Percentiles rank a stretch among this genome's conserved stretches.
These are phyloP conservation scores for Heterotilapia buettikoferi DNA, from an alignment of 2,113 vertebrate species.

Conservation along the genomic window DNA sequence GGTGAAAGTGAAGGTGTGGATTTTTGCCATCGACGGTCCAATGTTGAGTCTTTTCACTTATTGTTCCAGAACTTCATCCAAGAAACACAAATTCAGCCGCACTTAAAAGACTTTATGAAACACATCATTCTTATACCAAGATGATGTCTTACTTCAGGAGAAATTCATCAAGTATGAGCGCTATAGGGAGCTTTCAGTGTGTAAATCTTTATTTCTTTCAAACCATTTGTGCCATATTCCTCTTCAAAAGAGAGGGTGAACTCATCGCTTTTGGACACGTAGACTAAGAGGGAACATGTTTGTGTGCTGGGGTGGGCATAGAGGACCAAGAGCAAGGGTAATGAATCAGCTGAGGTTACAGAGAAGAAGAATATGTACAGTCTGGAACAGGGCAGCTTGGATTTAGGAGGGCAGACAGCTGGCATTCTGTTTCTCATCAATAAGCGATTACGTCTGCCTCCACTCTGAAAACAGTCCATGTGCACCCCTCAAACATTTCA, in stretches of 20 bases:
- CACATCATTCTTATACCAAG: not conserved
- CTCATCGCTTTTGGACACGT: not conserved
- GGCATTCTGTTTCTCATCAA: slow-evolving; percentile 19
- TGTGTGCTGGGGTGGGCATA: not conserved
- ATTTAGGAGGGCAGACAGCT: slow-evolving; percentile 1
- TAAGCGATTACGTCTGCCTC: slow-evolving; percentile 4
- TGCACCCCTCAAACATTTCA: slow-evolving; percentile 4
- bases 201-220: slow-evolving; percentile 2
- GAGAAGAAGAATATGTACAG: slow-evolving; percentile 13
- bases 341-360: slow-evolving; percentile 39
- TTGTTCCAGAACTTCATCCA: slow-evolving; percentile 11
- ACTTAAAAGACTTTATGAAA: slow-evolving; percentile 19
- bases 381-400: not conserved
- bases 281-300: slow-evolving; percentile 13
- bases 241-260: not conserved
- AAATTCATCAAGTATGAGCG: slow-evolving; percentile 8
- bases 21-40: not conserved
- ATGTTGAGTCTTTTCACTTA: slow-evolving; percentile 7
- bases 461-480: not conserved
- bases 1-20: not conserved
- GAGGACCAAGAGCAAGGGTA: not conserved
- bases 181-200: slow-evolving; percentile 5
- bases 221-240: not conserved
- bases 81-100: slow-evolving; percentile 14
- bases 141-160: slow-evolving; percentile 2